Base-by-base conservation (phyloP, 2,113 vertebrate genomes). In the Muntiacus muntjak region DNA sequence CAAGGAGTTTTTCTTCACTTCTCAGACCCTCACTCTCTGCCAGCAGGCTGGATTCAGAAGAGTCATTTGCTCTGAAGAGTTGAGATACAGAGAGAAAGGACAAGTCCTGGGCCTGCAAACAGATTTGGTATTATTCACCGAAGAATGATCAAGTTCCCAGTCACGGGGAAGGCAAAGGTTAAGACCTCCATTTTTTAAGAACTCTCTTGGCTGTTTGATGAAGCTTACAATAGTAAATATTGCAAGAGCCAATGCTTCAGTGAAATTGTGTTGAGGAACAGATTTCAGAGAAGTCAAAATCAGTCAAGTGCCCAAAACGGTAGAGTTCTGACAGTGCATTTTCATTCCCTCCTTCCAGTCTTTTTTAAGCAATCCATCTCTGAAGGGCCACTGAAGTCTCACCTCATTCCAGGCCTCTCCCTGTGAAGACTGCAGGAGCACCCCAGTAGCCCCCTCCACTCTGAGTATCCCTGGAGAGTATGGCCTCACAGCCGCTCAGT, bases 151-250 rank as follows among this genome's bases (percentile, higher is more conserved):
- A 87, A 36, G 54, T 87, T 82, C 47, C 14, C 36, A 91, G 55
- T 81, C 57, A 97, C 21, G n/a, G 84, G 74, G 92, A 36, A 47
- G 82, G 47, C 40, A 94, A 96, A 88, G 45, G n/a, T 98, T 87
- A 85, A 97, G 12, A 95, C 76, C 96, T 86, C 40, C 84, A 43
- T 92, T 94, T 98, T 96, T 97, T 28, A 55, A 71, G 87, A 97
- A 95, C 84, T 94, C 88, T 97, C 64, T 97, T 81, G 62, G 78
- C 14, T 94, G 57, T 97, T 98, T 89, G 94, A 96, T 92, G 92
- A 98, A 97, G 58, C 87, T 97, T 97, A 96, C 93, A 97, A 92
- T 74, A 81, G 94, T 97, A 98, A 93, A 94, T 87, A 64, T 33
- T 54, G 9, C 96, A 71, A 96, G 23, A 94, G 94, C 55, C 88